Conservation (phyloP, 2,888 invertebrate genomes). For the Mechanitis mazaeus region DNA sequence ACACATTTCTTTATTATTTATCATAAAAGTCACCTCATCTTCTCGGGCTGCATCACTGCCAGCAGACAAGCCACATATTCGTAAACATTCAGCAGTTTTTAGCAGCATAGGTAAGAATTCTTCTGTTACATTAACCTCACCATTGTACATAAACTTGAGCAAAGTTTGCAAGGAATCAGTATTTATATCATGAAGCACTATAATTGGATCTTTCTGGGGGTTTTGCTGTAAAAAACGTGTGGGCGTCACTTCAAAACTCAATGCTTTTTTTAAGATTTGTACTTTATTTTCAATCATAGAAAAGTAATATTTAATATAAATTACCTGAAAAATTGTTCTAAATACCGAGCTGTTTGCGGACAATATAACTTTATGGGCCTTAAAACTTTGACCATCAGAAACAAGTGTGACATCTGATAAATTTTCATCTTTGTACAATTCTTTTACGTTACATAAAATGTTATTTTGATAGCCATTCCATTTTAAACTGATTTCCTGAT, state of each 20-base stretch:
- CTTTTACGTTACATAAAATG: constrained; percentile 79
- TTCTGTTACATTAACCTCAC: constrained; percentile 84
- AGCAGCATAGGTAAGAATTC: constrained; percentile 81
- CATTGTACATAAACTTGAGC: constrained; percentile 84
- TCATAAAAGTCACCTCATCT: constrained; percentile 50
- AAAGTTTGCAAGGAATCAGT: constrained; percentile 80
- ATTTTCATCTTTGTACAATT: constrained; percentile 79
- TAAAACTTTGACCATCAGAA: constrained; percentile 80
- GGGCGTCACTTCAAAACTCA: constrained; percentile 44
- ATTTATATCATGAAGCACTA: constrained; percentile 84
- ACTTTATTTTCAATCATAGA: constrained; percentile 1
- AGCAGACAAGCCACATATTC: constrained; percentile 82
- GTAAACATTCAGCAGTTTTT: constrained; percentile 81
- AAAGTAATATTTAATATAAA: constrained; percentile 8
- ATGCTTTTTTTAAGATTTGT: constrained; percentile 8
- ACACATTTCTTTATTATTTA: too few relatives aligned
- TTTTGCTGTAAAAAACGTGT: constrained; percentile 78
- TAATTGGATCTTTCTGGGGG: constrained; percentile 84
- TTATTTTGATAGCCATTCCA: constrained; percentile 83
- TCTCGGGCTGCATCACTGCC: constrained; percentile 64
- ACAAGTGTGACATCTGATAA: constrained; percentile 82
- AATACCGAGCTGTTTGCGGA: constrained; percentile 82
- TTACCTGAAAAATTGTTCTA: constrained; percentile 79
- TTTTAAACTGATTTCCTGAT: constrained; percentile 81
- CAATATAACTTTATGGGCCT: constrained; percentile 81